Evolutionary conservation across 2,113 vertebrate genomes (phyloP).

Genomic region (Speoplatyrhinus poulsoni): DNA sequence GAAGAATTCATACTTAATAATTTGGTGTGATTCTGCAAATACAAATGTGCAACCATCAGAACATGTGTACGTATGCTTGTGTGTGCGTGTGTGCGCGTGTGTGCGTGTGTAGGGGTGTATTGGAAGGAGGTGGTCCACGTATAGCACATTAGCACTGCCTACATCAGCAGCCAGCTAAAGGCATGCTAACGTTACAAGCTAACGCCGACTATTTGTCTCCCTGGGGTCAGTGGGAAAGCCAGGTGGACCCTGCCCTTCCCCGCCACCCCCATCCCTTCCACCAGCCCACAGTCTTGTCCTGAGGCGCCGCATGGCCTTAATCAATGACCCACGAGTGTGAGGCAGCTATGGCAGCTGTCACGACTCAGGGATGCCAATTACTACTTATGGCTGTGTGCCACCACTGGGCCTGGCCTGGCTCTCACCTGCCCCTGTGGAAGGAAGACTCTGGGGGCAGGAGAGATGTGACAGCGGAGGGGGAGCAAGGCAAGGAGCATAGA

Average conservation of each 20-base stretch:
- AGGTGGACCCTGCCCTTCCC: background rate
- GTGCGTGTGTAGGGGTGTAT: too few species aligned
- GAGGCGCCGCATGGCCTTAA: conserved; percentile 50
- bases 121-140: too few species aligned
- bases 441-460: conserved; percentile 1
- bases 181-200: background rate
- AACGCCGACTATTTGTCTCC: background rate
- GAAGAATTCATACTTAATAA: too few species aligned
- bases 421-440: conserved; percentile 40
- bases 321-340: conserved; percentile 53
- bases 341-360: conserved; percentile 65
- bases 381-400: conserved; percentile 40
- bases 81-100: too few species aligned
- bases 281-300: background rate
- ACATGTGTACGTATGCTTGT: too few species aligned
- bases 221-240: background rate
- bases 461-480: background rate
- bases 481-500: conserved; percentile 18
- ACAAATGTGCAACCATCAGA: too few species aligned
- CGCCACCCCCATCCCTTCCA: background rate
- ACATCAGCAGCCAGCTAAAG: too few species aligned
- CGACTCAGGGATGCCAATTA: conserved; percentile 66
- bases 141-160: too few species aligned
- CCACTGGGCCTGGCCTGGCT: conserved; percentile 36
- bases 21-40: too few species aligned